phyloP scores from a whole-genome alignment of 2,113 vertebrate genomes.

The Pteropus alecto region DNA sequence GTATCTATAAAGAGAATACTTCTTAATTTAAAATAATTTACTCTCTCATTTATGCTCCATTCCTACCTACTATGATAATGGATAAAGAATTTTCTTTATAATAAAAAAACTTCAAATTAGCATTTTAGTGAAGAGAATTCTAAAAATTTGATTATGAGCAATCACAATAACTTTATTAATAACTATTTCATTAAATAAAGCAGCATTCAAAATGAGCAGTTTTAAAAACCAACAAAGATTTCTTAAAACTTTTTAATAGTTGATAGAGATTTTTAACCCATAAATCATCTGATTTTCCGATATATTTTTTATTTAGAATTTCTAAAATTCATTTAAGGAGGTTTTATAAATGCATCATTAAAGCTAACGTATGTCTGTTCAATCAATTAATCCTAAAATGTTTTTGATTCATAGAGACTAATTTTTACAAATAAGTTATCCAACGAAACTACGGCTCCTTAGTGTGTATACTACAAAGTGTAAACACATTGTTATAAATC shows the following conservation, averaged over 20 bases:
- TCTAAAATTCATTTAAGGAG: background rate
- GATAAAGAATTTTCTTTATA: background rate
- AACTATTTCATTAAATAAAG: background rate
- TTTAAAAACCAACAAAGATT: background rate
- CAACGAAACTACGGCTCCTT: background rate
- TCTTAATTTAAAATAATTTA: background rate
- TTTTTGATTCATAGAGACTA: background rate
- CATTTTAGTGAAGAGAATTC: slow-evolving; percentile 14
- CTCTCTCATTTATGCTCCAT: background rate
- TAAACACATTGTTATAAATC: background rate
- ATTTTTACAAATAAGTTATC: background rate
- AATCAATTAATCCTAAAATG: background rate
- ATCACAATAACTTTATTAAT: background rate
- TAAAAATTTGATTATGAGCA: background rate
- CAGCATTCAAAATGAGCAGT: background rate
- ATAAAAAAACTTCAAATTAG: background rate
- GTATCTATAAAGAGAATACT: background rate
- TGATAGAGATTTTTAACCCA: background rate
- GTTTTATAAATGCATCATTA: slow-evolving; percentile 15
- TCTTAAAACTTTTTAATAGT: background rate
- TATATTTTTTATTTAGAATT: background rate
- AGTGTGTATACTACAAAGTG: background rate
- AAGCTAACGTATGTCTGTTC: background rate
- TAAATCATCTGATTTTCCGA: background rate
- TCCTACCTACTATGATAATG: background rate